These are phyloP conservation scores for Stigmatopora argus DNA, from an alignment of 2,113 vertebrate species.

Conservation along the genomic window DNA sequence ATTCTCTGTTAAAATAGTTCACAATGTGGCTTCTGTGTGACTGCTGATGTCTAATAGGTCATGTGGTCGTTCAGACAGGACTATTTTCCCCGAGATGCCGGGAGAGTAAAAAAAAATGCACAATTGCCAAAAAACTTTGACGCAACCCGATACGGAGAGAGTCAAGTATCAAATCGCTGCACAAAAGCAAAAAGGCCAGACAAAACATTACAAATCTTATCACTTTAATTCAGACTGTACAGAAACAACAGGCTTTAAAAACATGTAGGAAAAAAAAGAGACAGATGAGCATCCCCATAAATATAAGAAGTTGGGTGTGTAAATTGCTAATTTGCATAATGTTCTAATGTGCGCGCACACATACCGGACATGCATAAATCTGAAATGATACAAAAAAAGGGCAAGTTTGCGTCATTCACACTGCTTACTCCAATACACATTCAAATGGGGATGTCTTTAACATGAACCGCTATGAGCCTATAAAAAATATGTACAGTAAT, in stretches of 20 bases:
- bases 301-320: conserved; percentile 42
- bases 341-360: conserved; percentile 28
- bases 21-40: conserved; percentile 20
- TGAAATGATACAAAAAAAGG: conserved; percentile 37
- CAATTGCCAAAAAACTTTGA: conserved; percentile 19
- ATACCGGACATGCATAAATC: conserved; percentile 40
- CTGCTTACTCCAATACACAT: conserved; percentile 14
- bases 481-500: conserved; percentile 11
- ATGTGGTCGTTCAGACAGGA: conserved; percentile 3
- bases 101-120: not conserved
- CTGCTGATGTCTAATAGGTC: conserved; percentile 7
- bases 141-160: not conserved
- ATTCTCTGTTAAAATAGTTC: not conserved
- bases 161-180: not conserved
- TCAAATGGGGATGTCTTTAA: conserved; percentile 25
- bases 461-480: not conserved
- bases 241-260: conserved; percentile 54
- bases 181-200: conserved; percentile 24
- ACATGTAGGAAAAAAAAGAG: conserved; percentile 41
- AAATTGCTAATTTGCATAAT: conserved; percentile 54
- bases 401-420: conserved; percentile 19
- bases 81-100: conserved; percentile 2
- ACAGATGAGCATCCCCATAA: conserved; percentile 54
- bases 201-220: conserved; percentile 48
- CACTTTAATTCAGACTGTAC: conserved; percentile 66